Conservation (phyloP, 2,797 vertebrate species). For the Anisognathus igniventris region DNA sequence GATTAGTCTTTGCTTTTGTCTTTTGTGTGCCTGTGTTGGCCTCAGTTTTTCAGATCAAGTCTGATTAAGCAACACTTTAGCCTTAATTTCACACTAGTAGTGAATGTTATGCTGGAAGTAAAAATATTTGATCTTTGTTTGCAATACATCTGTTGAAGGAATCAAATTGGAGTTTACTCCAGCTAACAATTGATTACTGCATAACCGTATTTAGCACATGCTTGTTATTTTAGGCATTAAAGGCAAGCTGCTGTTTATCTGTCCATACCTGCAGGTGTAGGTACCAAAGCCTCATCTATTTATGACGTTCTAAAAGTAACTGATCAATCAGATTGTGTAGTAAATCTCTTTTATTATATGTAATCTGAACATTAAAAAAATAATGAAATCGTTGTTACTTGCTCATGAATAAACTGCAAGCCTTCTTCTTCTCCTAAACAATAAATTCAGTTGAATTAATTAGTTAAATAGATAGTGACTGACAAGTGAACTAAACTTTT, state of each 20-base stretch:
- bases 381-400: background rate
- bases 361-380: background rate
- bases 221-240: background rate
- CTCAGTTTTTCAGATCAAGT: constrained; percentile 48
- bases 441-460: constrained; percentile 9
- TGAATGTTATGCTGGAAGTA: background rate
- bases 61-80: constrained; percentile 28
- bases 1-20: constrained; percentile 58
- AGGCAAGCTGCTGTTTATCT: background rate
- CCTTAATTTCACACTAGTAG: constrained; percentile 53
- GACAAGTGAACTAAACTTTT: constrained; percentile 11
- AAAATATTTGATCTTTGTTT: constrained; percentile 53
- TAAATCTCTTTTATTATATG: background rate
- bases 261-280: background rate
- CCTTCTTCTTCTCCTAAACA: background rate
- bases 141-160: constrained; percentile 46
- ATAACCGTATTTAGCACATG: background rate
- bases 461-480: constrained; percentile 5
- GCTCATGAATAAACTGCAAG: background rate
- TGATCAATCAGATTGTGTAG: background rate
- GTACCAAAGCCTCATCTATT: background rate
- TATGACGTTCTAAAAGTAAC: background rate
- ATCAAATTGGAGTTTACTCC: background rate
- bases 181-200: background rate
- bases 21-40: constrained; percentile 38